These are phyloP conservation scores for Oscheius onirici DNA, from an alignment of 2,888 invertebrate species.

Conservation along the genomic window DNA sequence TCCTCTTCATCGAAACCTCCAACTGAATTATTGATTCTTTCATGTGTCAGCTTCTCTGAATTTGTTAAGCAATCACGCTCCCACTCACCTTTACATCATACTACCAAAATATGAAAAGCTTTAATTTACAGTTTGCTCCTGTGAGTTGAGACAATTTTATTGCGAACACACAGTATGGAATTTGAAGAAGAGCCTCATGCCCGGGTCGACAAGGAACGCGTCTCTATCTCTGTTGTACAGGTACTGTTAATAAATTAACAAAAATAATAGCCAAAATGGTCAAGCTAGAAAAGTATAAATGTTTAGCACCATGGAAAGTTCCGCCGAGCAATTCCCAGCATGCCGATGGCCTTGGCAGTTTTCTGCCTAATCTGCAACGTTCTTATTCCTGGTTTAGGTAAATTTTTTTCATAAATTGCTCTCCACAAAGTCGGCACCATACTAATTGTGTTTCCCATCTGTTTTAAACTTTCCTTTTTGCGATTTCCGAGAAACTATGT, in stretches of 20 bases:
- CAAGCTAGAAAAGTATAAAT: too few relatives aligned
- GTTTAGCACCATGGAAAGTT: slow-evolving; percentile 74
- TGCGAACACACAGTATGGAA: slow-evolving; percentile 33
- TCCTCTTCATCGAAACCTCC: not conserved
- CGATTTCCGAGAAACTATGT: not conserved
- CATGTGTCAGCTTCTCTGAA: not conserved
- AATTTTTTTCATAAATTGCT: slow-evolving; percentile 43
- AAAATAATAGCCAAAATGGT: too few relatives aligned
- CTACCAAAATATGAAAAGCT: not conserved
- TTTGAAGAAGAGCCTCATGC: slow-evolving; percentile 61
- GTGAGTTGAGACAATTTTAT: not conserved
- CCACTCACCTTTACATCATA: not conserved
- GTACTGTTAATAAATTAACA: slow-evolving; percentile 15
- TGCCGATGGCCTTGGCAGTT: slow-evolving; percentile 74
- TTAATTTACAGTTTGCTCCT: too few relatives aligned
- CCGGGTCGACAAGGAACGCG: slow-evolving; percentile 45
- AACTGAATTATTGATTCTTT: not conserved
- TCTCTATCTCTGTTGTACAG: slow-evolving; percentile 44
- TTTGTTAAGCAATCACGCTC: not conserved
- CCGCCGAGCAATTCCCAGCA: slow-evolving; percentile 74
- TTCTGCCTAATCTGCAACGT: slow-evolving; percentile 71
- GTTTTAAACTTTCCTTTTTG: not conserved
- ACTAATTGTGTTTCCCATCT: not conserved
- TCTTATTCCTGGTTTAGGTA: slow-evolving; percentile 71
- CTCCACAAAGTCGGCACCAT: not conserved